Percentiles rank a stretch among this genome's conserved stretches.
Conservation (phyloP, 2,113 vertebrate species). For the Saccopteryx leptura region DNA sequence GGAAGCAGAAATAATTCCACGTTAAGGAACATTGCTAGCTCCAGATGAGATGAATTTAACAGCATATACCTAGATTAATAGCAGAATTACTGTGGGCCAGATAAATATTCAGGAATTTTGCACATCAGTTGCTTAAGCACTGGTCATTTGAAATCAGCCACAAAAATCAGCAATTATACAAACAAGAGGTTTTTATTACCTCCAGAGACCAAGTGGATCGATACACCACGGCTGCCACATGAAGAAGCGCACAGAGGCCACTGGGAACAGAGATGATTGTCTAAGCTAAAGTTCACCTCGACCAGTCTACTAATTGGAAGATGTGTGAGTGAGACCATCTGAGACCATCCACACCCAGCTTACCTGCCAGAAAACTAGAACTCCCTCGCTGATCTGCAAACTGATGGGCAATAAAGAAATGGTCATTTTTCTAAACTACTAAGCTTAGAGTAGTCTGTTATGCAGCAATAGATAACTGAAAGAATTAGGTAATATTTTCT, state of each 20-base stretch:
- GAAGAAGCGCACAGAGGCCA: neutral
- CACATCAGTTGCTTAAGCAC: neutral
- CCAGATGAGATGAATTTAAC: neutral
- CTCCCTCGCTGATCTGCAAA: neutral
- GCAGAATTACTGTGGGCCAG: neutral
- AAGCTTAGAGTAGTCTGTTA: neutral
- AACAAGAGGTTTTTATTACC: neutral
- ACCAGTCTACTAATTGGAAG: neutral
- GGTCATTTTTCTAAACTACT: neutral
- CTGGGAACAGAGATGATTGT: neutral
- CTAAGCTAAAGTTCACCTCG: neutral
- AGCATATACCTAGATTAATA: neutral
- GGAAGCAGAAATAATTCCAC: neutral
- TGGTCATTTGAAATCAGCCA: neutral
- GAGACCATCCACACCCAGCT: neutral
- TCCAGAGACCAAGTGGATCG: neutral
- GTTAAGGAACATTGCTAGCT: neutral
- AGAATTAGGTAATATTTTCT: neutral
- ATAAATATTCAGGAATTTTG: neutral
- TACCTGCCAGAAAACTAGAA: neutral
- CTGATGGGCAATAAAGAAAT: neutral
- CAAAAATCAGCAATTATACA: neutral
- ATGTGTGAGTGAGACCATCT: neutral
- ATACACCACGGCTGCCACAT: neutral
- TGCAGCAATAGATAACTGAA: neutral